Evolutionary conservation across 2,113 vertebrate species (phyloP).

Genomic region (Balaeniceps rex): DNA sequence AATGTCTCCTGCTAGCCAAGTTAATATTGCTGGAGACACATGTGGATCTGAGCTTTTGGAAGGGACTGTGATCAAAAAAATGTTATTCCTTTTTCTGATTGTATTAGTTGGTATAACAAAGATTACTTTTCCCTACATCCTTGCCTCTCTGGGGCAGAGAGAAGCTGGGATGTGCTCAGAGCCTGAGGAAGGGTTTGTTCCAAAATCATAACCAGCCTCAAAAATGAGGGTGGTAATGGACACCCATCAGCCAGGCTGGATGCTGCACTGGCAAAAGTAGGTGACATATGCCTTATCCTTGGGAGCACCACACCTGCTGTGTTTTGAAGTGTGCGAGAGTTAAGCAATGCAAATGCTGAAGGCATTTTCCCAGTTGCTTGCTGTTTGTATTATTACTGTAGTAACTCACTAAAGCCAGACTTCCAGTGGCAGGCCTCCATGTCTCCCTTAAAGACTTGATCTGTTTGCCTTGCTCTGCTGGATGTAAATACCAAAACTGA

Average conservation of each 20-base stretch:
- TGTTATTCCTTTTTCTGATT: not conserved
- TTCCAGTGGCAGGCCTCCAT: too few species aligned
- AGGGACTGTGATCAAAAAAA: not conserved
- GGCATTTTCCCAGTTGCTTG: too few species aligned
- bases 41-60: not conserved
- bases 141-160: not conserved
- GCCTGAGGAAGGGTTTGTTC: not conserved
- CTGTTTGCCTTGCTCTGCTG: too few species aligned
- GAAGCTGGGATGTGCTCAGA: not conserved
- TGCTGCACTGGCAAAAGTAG: too few species aligned
- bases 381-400: too few species aligned
- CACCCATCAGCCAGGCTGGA: not conserved
- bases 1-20: not conserved
- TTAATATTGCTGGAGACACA: not conserved
- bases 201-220: not conserved
- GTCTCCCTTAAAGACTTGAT: too few species aligned
- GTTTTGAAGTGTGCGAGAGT: too few species aligned
- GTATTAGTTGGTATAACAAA: not conserved
- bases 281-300: too few species aligned
- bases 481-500: too few species aligned
- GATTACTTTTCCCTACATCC: not conserved
- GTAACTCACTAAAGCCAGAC: too few species aligned
- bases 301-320: too few species aligned
- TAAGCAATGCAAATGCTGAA: too few species aligned
- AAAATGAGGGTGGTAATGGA: not conserved